phyloP scores from a whole-genome alignment of 2,797 vertebrate species.

The Mus caroli region DNA sequence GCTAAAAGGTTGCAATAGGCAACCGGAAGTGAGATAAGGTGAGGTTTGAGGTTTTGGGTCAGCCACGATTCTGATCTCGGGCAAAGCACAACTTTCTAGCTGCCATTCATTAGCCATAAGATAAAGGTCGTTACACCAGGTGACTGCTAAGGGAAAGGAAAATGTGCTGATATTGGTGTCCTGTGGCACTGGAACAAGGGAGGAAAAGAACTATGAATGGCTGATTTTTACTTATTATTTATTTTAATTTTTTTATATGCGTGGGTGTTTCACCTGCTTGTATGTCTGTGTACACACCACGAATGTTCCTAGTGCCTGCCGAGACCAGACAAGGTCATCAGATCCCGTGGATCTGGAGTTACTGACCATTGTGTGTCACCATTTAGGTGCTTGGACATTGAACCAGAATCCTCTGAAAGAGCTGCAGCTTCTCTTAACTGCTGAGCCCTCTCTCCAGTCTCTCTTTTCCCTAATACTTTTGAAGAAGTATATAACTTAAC shows the following conservation, averaged over 20 bases:
- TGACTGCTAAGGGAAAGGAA: background rate
- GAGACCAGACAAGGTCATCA: background rate
- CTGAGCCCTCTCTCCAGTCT: too few species aligned
- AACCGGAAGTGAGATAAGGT: background rate
- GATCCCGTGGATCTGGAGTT: background rate
- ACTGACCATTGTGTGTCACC: background rate
- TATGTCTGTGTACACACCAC: background rate
- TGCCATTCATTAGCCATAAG: background rate
- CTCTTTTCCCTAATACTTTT: constrained; percentile 18
- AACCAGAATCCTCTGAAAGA: background rate
- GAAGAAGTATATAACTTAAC: background rate
- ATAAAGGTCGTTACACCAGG: background rate
- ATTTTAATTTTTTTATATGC: background rate
- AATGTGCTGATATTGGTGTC: background rate
- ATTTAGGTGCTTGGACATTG: background rate
- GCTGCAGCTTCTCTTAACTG: background rate
- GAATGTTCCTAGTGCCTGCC: background rate
- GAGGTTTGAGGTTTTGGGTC: background rate
- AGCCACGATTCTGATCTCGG: background rate
- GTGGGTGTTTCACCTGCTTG: background rate
- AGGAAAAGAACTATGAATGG: background rate
- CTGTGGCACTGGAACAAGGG: background rate
- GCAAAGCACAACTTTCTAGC: background rate
- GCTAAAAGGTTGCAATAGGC: background rate
- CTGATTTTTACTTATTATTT: constrained; percentile 27